phyloP scores from a whole-genome alignment of 1,140 invertebrate genomes.

The Maniola jurtina region DNA sequence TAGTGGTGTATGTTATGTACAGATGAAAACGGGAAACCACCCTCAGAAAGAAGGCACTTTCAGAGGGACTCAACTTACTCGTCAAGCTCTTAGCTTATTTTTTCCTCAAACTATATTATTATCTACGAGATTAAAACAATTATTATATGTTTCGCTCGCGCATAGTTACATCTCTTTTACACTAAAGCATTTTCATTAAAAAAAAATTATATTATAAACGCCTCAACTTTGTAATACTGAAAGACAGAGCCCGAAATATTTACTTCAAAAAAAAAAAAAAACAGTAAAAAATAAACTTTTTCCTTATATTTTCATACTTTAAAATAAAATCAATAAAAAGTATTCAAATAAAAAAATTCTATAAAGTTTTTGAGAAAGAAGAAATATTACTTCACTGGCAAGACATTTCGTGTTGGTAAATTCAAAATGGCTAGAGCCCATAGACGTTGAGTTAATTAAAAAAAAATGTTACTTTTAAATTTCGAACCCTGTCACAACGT shows the following conservation, averaged over 20 bases:
- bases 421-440: background rate
- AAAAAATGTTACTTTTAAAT: background rate
- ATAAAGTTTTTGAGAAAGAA: too few relatives aligned
- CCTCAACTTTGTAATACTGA: constrained; percentile 61
- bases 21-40: too few relatives aligned
- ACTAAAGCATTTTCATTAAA: constrained; percentile 7
- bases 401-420: background rate
- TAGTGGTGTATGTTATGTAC: too few relatives aligned
- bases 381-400: too few relatives aligned
- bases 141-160: background rate
- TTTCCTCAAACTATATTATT: constrained; percentile 18
- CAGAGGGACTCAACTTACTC: too few relatives aligned
- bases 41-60: too few relatives aligned
- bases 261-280: background rate
- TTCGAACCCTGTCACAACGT: background rate
- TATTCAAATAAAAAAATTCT: too few relatives aligned
- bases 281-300: background rate
- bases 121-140: constrained; percentile 32
- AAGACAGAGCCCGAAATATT: constrained; percentile 17
- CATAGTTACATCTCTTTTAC: background rate
- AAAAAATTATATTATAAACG: constrained; percentile 29
- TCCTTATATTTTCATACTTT: too few relatives aligned
- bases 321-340: too few relatives aligned
- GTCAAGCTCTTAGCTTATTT: too few relatives aligned
- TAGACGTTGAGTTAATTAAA: background rate